Percentiles rank a stretch among this genome's conserved stretches.
These are phyloP conservation scores for Plusia festucae DNA, from an alignment of 2,888 invertebrate genomes.

Conservation along the genomic window DNA sequence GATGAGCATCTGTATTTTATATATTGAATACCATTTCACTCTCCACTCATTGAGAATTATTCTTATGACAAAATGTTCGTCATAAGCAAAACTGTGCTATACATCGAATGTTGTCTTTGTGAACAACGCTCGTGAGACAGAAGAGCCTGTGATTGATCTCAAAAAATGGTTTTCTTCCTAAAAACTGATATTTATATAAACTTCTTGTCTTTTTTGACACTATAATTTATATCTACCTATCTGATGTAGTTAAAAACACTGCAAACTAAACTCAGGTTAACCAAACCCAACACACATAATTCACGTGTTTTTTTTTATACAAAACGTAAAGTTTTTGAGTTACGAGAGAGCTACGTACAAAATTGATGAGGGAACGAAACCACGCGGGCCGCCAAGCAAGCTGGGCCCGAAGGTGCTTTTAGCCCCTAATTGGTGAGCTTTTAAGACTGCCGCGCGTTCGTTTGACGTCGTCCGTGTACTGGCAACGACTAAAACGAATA, in stretches of 20 bases:
- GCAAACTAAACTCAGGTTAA: slow-evolving; percentile 30
- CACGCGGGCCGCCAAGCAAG: slow-evolving; percentile 77
- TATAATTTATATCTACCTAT: neutral
- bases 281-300: slow-evolving; percentile 41
- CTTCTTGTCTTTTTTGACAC: too few relatives aligned
- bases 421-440: slow-evolving; percentile 89
- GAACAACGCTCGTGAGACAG: too few relatives aligned
- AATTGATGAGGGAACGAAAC: slow-evolving; percentile 87
- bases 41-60: neutral
- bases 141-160: too few relatives aligned
- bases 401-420: slow-evolving; percentile 88
- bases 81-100: too few relatives aligned
- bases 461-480: slow-evolving; percentile 79
- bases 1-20: neutral
- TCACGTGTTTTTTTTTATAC: slow-evolving; percentile 56
- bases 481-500: slow-evolving; percentile 69
- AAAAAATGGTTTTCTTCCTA: too few relatives aligned
- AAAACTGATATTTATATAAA: too few relatives aligned
- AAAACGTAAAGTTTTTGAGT: slow-evolving; percentile 75
- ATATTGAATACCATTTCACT: neutral
- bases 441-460: slow-evolving; percentile 88
- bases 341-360: slow-evolving; percentile 84
- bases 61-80: neutral
- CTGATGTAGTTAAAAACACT: too few relatives aligned
- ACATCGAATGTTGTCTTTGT: too few relatives aligned